Evolutionary conservation across 2,113 vertebrate species (phyloP).

Genomic region (Vicugna pacos): DNA sequence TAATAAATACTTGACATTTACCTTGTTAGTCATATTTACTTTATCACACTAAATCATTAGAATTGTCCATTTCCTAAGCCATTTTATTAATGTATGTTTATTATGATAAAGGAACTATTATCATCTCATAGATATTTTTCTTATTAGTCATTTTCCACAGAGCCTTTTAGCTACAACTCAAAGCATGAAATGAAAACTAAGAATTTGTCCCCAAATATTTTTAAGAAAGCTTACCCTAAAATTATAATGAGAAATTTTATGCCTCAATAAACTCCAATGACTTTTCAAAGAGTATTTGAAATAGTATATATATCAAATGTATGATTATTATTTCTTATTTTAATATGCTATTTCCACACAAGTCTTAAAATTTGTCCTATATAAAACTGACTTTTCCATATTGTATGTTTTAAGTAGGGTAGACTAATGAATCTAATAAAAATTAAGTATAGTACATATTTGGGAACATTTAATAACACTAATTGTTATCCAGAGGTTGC

Average conservation of each 20-base stretch:
- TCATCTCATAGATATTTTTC: neutral
- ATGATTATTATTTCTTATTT: neutral
- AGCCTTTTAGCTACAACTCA: neutral
- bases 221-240: neutral
- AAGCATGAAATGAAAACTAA: constrained; percentile 11
- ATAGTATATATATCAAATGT: neutral
- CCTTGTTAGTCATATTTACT: neutral
- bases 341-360: neutral
- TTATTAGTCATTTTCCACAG: neutral
- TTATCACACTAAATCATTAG: neutral
- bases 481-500: neutral
- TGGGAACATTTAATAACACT: neutral
- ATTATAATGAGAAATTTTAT: neutral
- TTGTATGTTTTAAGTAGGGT: neutral
- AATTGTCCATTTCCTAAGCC: neutral
- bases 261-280: neutral
- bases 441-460: neutral
- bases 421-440: neutral
- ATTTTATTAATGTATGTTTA: neutral
- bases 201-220: neutral
- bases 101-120: constrained; percentile 17
- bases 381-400: neutral
- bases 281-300: constrained; percentile 10
- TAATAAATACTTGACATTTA: constrained; percentile 2
- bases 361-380: neutral